Conservation (phyloP, 1,140 invertebrate species). For the Procambarus clarkii region DNA sequence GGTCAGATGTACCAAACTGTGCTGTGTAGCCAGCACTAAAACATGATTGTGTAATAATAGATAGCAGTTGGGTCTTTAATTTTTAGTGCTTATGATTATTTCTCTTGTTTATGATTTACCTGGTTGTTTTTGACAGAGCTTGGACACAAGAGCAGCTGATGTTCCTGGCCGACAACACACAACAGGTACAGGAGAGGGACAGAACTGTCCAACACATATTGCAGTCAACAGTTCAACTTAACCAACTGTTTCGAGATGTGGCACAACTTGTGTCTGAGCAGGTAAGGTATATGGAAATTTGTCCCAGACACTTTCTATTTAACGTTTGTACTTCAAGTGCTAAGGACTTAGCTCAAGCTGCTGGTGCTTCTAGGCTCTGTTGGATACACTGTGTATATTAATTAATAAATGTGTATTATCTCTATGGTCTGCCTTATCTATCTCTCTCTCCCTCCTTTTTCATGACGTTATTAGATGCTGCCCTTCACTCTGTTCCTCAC, state of each 20-base stretch:
- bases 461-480: no score
- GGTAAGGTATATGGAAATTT: constrained; percentile 54
- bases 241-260: constrained; percentile 92
- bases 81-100: background rate
- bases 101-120: background rate
- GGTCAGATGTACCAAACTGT: background rate
- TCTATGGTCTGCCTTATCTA: no score
- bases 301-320: no score
- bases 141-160: constrained; percentile 82
- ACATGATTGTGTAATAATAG: background rate
- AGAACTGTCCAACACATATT: constrained; percentile 93
- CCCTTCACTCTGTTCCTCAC: no score
- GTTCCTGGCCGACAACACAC: constrained; percentile 89
- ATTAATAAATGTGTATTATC: no score
- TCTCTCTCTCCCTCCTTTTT: no score
- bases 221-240: constrained; percentile 93
- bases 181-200: constrained; percentile 87
- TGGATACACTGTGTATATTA: no score
- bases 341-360: no score
- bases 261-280: constrained; percentile 81
- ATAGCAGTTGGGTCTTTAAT: background rate
- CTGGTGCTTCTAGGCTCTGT: no score
- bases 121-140: constrained; percentile 75
- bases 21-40: background rate
- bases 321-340: no score